Evolutionary conservation across 2,797 vertebrate species (phyloP), one percentile per base, ranked within the genome.

Genomic region (Champsocephalus esox): DNA sequence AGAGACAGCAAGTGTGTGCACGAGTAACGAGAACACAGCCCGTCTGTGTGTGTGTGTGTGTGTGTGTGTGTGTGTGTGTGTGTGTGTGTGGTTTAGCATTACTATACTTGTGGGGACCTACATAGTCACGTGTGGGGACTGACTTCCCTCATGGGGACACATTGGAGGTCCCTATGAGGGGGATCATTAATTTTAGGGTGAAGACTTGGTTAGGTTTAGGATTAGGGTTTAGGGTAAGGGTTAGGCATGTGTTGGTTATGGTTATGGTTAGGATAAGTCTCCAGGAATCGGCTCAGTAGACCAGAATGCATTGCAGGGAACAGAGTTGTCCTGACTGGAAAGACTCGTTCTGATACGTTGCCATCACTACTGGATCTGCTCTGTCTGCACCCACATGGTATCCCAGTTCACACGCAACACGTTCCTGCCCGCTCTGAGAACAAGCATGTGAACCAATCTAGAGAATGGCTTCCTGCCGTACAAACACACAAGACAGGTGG

Each of bases 391-490:
- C 65, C 70, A 79, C 84, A 66, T 32, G 48, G 78, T 76, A 83
- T 83, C 75, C 74, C 61, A 55, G n/a, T 5, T 1, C 46, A 61
- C 64, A 63, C 2, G n/a, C 66, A 79, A 83, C 74, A 79, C 17
- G 14, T 52, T 79, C 48, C 71, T 61, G 75, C 45, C 77, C 77
- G 72, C 48, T 79, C 55, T 74, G 34, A 54, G 59, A 79, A 83
- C 73, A 80, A 62, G 67, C 63, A 72, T 83, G 82, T 28, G 61
- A 70, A 74, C 77, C 77, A 83, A 81, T 61, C 69, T 38, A 73
- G 73, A 66, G 70, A 79, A 78, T 73, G 44, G 80, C 74, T 58
- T 77, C 76, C 56, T 66, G 70, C 66, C 71, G 65, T 43, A 43
- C 32, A 75, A 82, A 77, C 21, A 44, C 52, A 75, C 5, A 34